Conservation (phyloP, 2,888 invertebrate species). For the Dorcus parallelipipedus region DNA sequence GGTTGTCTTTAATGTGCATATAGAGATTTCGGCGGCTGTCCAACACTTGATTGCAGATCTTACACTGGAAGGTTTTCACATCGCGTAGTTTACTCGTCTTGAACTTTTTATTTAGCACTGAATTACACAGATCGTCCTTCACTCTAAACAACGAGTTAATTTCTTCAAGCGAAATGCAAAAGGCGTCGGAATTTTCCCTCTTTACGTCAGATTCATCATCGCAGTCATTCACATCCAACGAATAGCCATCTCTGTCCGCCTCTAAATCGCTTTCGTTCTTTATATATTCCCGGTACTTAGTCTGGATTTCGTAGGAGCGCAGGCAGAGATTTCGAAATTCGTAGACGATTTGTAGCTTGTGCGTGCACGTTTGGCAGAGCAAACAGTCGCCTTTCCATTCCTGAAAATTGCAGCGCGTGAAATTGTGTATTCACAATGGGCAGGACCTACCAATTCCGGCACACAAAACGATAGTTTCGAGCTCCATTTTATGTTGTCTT, state of each 20-base stretch:
- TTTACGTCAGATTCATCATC: neutral
- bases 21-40: neutral
- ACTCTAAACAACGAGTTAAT: too few relatives aligned
- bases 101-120: constrained; percentile 6
- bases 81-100: constrained; percentile 5
- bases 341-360: constrained; percentile 32
- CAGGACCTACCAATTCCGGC: constrained; percentile 36
- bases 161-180: too few relatives aligned
- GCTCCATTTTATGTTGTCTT: constrained; percentile 22
- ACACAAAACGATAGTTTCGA: constrained; percentile 32
- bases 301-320: constrained; percentile 21
- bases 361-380: constrained; percentile 31
- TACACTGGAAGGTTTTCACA: neutral
- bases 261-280: constrained; percentile 8
- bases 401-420: constrained; percentile 7
- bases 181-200: neutral
- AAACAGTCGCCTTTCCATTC: constrained; percentile 28
- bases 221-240: constrained; percentile 6
- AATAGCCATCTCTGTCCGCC: neutral
- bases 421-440: neutral
- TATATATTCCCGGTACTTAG: constrained; percentile 3
- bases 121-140: neutral
- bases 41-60: constrained; percentile 5
- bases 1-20: neutral
- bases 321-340: constrained; percentile 37